Evolutionary conservation across 2,888 invertebrate genomes (phyloP), one percentile per base, ranked within the genome.

Genomic region (Yponomeuta sedellus): DNA sequence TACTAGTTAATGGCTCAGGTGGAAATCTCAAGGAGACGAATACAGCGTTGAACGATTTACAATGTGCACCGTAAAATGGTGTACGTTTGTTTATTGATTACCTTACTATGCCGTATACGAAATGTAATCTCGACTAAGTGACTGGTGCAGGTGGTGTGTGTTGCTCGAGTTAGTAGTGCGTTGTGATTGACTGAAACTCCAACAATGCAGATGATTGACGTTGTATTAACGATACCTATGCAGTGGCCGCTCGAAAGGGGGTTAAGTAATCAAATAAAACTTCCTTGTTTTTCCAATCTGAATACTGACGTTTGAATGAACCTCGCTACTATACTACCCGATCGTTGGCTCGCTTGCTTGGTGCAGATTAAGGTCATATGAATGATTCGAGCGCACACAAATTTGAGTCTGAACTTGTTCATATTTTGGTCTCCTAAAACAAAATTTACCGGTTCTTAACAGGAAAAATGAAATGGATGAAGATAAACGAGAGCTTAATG

Each of bases 71-170:
- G 44, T 16, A 52, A 16, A 52, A 16, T 52, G 44, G 44, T 12
- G 16, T 52, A 34, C 34, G 34, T 52, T 44, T 44, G 16, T 44
- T 59, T 59, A 59, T 59, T 22, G 20, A 20, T 59, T 59, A 12
- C 20, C 20, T 11, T 5, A 59, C 59, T 22, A 59, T 11, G 25
- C 59, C 22, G 59, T 10, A 59, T 59, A 59, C 25, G 20, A 59
- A 22, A 59, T 59, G 59, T 59, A 59, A 59, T 59, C 20, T 59
- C 20, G 59, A 10, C 25, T 20, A 20, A 59, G 59, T 59, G 59
- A 59, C 20, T 20, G 25, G 20, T 22, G 59, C 25, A 59, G 22
- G 59, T 59, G 22, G 22, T 59, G 22, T 59, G 12, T 12, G 44
- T 52, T 52, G 16, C 44, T 52, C 44, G 16, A 16, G 16, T 52